Conservation (phyloP, 2,888 invertebrate species). For the Entomobrya proxima region DNA sequence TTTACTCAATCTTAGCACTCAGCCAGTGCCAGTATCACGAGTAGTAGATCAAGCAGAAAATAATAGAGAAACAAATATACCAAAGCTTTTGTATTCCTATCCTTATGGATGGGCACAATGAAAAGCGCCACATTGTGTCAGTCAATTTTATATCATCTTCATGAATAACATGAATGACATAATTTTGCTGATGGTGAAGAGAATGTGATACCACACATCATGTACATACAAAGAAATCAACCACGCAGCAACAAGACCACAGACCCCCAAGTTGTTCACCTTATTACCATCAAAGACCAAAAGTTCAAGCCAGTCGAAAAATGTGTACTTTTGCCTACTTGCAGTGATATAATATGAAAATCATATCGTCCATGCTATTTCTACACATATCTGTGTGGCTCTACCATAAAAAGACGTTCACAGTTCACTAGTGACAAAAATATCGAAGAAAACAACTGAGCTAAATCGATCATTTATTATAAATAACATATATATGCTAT, state of each 20-base stretch:
- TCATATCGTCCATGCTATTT: not conserved
- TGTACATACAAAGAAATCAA: not conserved
- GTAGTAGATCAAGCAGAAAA: not conserved
- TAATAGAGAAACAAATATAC: not conserved
- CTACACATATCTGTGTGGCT: not conserved
- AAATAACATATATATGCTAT: not conserved
- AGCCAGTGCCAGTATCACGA: not conserved
- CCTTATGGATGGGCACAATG: too few species aligned
- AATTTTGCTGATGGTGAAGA: not conserved
- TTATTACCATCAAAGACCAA: constrained; percentile 4
- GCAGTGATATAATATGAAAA: not conserved
- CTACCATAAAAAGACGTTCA: not conserved
- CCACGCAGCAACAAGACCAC: not conserved
- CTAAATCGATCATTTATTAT: constrained; percentile 19
- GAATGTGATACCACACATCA: not conserved
- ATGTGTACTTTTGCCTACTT: not conserved
- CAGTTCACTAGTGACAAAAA: constrained; percentile 26
- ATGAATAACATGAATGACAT: constrained; percentile 9
- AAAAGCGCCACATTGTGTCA: not conserved
- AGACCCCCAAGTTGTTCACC: constrained; percentile 34
- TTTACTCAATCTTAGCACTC: not conserved
- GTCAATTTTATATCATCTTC: constrained; percentile 16
- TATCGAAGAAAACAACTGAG: constrained; percentile 1
- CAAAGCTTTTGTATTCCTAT: not conserved
- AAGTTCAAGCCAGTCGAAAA: not conserved